A percentile compares a stretch with the other conserved stretches of the same genome.
Evolutionary conservation across 2,888 invertebrate species (phyloP).

Genomic region (Sinohyriopsis cumingii): DNA sequence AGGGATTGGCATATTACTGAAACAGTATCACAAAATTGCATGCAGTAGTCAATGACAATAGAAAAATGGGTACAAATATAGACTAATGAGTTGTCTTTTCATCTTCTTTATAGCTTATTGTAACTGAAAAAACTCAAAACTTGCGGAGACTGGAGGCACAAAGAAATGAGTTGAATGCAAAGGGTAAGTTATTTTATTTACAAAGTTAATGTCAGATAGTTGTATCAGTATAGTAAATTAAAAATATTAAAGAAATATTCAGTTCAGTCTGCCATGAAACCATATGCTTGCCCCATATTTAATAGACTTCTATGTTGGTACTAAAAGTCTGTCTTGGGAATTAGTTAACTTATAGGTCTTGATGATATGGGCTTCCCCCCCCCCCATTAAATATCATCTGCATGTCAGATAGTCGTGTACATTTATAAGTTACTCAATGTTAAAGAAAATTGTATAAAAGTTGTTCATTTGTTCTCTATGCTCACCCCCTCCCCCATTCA

Average conservation of each 20-base stretch:
- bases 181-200: constrained; percentile 78
- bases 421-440: no score
- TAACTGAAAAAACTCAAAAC: constrained; percentile 98
- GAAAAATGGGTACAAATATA: background rate
- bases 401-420: no score
- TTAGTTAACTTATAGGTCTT: no score
- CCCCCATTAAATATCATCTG: no score
- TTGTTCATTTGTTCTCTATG: no score
- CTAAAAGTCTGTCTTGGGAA: no score
- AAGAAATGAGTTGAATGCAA: constrained; percentile 98
- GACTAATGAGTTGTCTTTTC: background rate
- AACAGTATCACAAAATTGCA: background rate
- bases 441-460: no score
- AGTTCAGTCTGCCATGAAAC: no score
- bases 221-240: background rate
- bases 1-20: background rate
- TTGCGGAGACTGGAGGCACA: constrained; percentile 97
- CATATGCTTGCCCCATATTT: no score
- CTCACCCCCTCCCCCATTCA: no score
- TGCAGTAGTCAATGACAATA: background rate
- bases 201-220: background rate
- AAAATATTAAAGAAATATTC: background rate
- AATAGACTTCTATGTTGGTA: no score
- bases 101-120: constrained; percentile 78
- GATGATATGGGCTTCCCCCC: no score